Conservation (phyloP, 2,797 vertebrate species). For the Pseudotriccus pelzelni region DNA sequence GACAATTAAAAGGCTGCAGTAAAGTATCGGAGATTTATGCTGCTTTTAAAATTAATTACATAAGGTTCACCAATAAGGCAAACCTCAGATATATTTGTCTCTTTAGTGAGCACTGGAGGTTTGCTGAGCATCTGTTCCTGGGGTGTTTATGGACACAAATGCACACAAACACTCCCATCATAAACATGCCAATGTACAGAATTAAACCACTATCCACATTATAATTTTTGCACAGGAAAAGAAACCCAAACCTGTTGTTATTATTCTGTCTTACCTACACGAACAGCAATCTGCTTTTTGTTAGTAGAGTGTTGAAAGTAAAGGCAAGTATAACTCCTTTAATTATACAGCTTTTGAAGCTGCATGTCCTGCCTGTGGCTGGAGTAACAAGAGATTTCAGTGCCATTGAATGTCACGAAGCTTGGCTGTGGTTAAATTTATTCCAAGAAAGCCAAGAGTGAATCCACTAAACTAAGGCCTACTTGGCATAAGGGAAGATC, state of each 20-base stretch:
- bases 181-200: background rate
- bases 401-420: background rate
- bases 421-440: background rate
- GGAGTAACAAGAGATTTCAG: background rate
- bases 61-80: background rate
- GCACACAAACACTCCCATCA: background rate
- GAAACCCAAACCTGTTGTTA: background rate
- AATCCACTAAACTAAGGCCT: background rate
- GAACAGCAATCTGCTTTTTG: background rate
- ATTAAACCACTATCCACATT: background rate
- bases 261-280: background rate
- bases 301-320: background rate
- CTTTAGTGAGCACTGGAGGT: background rate
- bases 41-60: background rate
- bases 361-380: background rate
- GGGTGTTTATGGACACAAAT: background rate
- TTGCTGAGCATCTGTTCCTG: background rate
- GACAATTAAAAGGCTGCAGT: background rate
- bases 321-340: background rate
- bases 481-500: background rate
- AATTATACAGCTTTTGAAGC: background rate
- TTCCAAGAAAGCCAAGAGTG: background rate
- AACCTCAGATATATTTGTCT: no score
- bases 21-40: background rate
- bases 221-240: background rate